Evolutionary conservation across 2,113 vertebrate genomes (phyloP), one percentile per base, ranked within the genome.

Genomic region (Poeciliopsis turrubarensis): DNA sequence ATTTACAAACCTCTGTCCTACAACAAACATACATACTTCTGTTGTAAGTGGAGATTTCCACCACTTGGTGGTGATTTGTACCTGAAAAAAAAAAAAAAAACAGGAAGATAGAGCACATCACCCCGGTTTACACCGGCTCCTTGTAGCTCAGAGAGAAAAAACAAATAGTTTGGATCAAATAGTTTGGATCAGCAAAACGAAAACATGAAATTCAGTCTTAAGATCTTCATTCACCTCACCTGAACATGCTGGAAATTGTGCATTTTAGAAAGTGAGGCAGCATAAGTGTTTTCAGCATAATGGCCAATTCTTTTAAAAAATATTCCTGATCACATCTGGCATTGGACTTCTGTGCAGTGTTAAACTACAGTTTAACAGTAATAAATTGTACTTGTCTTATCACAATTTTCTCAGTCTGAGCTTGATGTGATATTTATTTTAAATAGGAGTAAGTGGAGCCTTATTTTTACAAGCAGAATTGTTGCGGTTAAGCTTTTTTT

Each of bases 31-130:
- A 72, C 17, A 30, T 25, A 30, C 64, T 41, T 60, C n/a, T 60
- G 25, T 62, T 51, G 63, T 27, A 39, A 60, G 60, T 75, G 75
- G 66, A 83, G 61, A 60, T 85, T 79, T 86, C 71, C 66, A 81
- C 57, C 41, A 63, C 70, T 60, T 32, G 65, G 47, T 68, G 25
- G 30, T 7, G 4, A 65, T 70, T 73, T 17, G 15, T 34, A 32
- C 22, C 54, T 64, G 51, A 67, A 26, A 29, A 29, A 29, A 29
- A 29, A 29, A 29, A 29, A 22, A 34, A 34, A 34, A 34, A 9
- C 34, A 34, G 34, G 34, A 34, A 34, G 9, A 34, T 9, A 34
- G 32, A 34, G 32, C 7, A 34, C 32, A 8, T 34, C 32, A 1
- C 32, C 32, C 32, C 32, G 8, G 32, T 7, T 6, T 34, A 34